Percentiles rank a stretch among this genome's conserved stretches.
Conservation (phyloP, 2,888 invertebrate genomes). For the Apotomis capreana region DNA sequence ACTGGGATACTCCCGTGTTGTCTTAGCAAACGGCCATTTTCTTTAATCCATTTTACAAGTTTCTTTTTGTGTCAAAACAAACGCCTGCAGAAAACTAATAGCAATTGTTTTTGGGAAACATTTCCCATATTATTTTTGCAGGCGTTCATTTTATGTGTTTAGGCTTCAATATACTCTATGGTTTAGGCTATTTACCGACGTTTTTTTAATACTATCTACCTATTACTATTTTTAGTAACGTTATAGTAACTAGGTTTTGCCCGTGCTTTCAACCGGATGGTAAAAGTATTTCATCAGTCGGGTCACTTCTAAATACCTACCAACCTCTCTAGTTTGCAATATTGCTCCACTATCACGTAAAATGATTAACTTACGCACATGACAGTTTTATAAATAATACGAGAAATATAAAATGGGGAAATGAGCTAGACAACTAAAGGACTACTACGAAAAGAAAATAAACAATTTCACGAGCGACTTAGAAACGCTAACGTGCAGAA, state of each 20-base stretch:
- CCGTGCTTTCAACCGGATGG: too few species aligned
- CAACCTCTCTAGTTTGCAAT: too few species aligned
- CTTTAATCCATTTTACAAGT: constrained; percentile 1
- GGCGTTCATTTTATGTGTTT: neutral
- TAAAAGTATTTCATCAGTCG: too few species aligned
- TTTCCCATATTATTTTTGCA: neutral
- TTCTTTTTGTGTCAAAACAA: neutral
- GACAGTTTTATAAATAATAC: too few species aligned
- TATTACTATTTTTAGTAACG: too few species aligned
- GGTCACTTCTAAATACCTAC: too few species aligned
- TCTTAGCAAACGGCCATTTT: neutral
- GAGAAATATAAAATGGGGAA: too few species aligned
- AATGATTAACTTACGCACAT: neutral
- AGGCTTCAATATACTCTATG: too few species aligned
- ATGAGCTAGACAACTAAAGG: neutral
- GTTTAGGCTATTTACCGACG: too few species aligned
- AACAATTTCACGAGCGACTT: neutral
- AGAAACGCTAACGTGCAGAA: neutral
- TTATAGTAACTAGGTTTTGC: too few species aligned
- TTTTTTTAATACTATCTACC: too few species aligned
- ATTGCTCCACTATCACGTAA: too few species aligned
- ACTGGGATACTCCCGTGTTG: neutral
- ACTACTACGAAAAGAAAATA: neutral
- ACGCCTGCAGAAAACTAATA: constrained; percentile 20
- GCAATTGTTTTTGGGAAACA: constrained; percentile 1